Conservation (phyloP, 2,797 vertebrate genomes). For the Sebastes cheni region DNA sequence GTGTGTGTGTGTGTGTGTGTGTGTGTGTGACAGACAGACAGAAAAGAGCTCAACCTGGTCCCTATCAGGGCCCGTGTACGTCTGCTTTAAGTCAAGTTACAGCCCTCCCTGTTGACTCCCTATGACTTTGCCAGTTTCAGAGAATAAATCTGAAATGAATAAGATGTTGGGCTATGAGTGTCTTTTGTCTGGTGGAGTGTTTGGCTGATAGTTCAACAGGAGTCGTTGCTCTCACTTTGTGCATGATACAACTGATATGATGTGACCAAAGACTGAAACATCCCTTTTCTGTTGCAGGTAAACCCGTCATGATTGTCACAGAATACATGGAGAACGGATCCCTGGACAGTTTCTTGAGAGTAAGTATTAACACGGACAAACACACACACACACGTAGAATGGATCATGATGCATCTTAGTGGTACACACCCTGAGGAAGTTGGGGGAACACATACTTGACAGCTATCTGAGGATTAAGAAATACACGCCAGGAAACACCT, state of each 20-base stretch:
- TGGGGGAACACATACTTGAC: neutral
- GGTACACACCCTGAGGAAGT: neutral
- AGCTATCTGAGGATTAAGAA: slow-evolving; percentile 1
- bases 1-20: slow-evolving; percentile 1
- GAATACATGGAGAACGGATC: slow-evolving; percentile 88
- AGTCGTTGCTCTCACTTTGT: neutral
- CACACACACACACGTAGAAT: neutral
- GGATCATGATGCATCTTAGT: neutral
- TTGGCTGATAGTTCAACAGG: neutral
- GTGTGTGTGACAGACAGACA: slow-evolving; percentile 2
- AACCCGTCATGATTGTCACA: slow-evolving; percentile 87
- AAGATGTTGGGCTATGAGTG: neutral
- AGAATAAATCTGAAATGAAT: slow-evolving; percentile 31
- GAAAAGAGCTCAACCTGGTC: slow-evolving; percentile 30
- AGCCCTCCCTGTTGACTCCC: slow-evolving; percentile 18
- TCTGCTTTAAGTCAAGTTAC: slow-evolving; percentile 53
- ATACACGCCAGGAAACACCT: neutral
- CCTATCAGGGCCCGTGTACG: slow-evolving; percentile 11
- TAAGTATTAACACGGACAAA: slow-evolving; percentile 65
- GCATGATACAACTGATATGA: neutral
- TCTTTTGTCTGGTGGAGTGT: neutral
- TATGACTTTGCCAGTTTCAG: slow-evolving; percentile 1
- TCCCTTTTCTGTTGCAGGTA: slow-evolving; percentile 71
- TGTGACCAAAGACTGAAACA: neutral
- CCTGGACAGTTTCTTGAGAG: slow-evolving; percentile 85